These are phyloP conservation scores for Drosophila paramelanica DNA, from an alignment of 2,888 invertebrate species.

Conservation along the genomic window DNA sequence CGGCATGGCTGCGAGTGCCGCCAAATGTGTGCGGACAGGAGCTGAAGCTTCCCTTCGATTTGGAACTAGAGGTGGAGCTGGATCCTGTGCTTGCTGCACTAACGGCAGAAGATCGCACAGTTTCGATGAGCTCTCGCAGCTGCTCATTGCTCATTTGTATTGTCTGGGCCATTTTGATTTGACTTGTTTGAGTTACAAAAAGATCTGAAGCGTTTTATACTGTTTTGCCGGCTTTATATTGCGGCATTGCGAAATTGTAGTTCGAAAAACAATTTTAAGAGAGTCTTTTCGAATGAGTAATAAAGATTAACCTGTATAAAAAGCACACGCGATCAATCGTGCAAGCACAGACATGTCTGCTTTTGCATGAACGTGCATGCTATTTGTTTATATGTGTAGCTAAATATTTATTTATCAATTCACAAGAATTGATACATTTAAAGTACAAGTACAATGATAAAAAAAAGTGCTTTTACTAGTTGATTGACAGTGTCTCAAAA, in stretches of 20 bases:
- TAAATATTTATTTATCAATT: background rate
- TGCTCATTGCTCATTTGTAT: constrained; percentile 18
- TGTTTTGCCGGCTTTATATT: background rate
- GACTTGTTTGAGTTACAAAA: background rate
- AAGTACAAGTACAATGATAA: background rate
- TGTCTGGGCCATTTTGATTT: constrained; percentile 2
- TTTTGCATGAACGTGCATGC: too few species aligned
- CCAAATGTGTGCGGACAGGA: constrained; percentile 72
- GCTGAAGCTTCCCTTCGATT: constrained; percentile 78
- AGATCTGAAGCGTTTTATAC: background rate
- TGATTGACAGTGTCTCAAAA: too few species aligned
- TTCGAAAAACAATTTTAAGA: background rate
- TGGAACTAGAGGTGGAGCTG: constrained; percentile 7
- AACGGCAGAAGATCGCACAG: background rate
- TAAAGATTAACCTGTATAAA: background rate
- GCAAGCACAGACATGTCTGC: too few species aligned
- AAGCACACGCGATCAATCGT: too few species aligned
- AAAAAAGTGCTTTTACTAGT: too few species aligned
- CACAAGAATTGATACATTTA: background rate
- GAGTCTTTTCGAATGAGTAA: background rate
- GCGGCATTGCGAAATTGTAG: background rate
- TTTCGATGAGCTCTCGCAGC: constrained; percentile 12
- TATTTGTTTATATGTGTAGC: background rate
- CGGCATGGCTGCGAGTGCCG: constrained; percentile 81
- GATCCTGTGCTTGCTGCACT: constrained; percentile 1